Base-by-base conservation (phyloP, 2,797 vertebrate species). In the Lagorchestes hirsutus region DNA sequence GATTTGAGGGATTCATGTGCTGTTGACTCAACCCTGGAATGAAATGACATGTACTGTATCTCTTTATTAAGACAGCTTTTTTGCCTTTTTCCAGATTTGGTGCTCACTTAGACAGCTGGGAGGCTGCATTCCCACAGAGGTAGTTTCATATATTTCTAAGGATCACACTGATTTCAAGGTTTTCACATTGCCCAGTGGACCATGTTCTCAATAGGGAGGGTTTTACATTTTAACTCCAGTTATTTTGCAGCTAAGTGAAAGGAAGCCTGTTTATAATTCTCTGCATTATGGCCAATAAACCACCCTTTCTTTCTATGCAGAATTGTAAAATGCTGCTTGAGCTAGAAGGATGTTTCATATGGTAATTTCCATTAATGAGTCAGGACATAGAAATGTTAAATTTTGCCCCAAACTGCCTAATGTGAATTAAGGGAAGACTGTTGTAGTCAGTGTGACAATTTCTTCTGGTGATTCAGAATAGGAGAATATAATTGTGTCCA, bases 301-400 rank as follows among this genome's bases (percentile, higher is more conserved):
- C 24, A 24, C 50, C 2, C 0, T 94, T 62, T 93, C 1, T 94
- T 74, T 93, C 93, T 96, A 74, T 55, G 31, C 1, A 0, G 82
- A 28, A 52, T 56, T 52, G 96, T 58, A 62, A 29, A 97, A 92
- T 58, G 92, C 50, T 59, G 9, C 67, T 91, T 91, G 9, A 87
- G 74, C 24, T 11, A 40, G 87, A 31, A 55, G 56, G 95, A 9
- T 94, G 59, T 62, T 93, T 97, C 82, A 54, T 50, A 94, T 87
- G 96, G 90, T 97, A 94, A 62, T 97, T 98, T 93, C 93, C 74
- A 93, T 92, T 95, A 95, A 93, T 56, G 92, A 94, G 55, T 67
- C 91, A 62, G 96, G 91, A 56, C 50, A 24, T 54, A 52, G 5
- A 95, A 93, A 96, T 90, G 92, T 97, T 0, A 31, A 93, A 54